Base-by-base conservation (phyloP, 2,888 invertebrate species). In the Agapostemon virescens region DNA sequence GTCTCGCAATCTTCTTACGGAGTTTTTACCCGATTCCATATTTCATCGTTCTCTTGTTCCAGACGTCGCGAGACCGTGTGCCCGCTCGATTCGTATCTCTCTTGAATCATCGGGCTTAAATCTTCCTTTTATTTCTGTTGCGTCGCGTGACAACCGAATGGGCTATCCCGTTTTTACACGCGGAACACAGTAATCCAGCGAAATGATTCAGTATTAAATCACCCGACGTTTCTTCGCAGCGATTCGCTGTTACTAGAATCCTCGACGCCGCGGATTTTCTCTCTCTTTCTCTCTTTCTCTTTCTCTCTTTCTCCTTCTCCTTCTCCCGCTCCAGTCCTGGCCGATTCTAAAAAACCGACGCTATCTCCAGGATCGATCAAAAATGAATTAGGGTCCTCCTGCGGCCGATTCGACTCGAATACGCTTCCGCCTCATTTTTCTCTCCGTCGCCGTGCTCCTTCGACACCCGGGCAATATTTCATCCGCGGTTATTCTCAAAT, bases 341-440 rank as follows among this genome's bases (percentile, higher is more conserved):
- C 63, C 30, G 64, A 69, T 81, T 58, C 42, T 23, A 42, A 64
- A 63, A 69, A 81, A 69, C 40, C 64, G 42, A 72, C 49, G 64
- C 40, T 72, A 77, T 69, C 73, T 69, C 58, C 20, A 3, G 64
- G 63, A 69, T 79, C 76, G 82, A 83, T 83, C 36, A 66, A 33
- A 64, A 55, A 79, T 82, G 74, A 83, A 79, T 82, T 79, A 83
- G 71, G 52, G 69, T 73, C 38, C 79, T 76, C 79, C 55, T 33
- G 82, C 64, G 83, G 69, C 69, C 75, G 74, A 78, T 80, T 77
- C 82, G 20, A 64, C 69, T 74, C 70, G 75, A 75, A 74, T 78
- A 77, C 72, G 68, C 81, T 82, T 81, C 71, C 74, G 74, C 55
- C 69, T 82, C 71, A 55, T 81, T 81, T 77, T 82, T 75, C 74